A percentile compares a stretch with the other conserved stretches of the same genome.
Conservation (phyloP, 2,888 invertebrate genomes). For the Stenodema calcarata region DNA sequence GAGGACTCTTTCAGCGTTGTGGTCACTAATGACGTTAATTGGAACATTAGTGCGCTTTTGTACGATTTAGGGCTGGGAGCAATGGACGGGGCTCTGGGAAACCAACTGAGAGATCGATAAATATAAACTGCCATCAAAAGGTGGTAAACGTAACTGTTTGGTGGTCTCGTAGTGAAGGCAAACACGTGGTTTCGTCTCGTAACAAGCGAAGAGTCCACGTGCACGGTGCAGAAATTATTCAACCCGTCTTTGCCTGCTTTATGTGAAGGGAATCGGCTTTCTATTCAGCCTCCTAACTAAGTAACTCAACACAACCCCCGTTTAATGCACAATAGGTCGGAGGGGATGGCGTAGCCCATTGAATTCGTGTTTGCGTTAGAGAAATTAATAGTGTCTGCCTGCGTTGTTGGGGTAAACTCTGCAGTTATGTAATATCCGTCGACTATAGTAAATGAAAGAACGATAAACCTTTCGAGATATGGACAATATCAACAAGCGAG, state of each 20-base stretch:
- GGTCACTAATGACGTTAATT: slow-evolving; percentile 37
- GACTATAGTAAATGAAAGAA: not conserved
- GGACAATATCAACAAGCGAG: not conserved
- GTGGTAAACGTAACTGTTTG: not conserved
- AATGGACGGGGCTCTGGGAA: not conserved
- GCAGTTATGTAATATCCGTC: not conserved
- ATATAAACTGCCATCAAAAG: not conserved
- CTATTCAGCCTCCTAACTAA: not conserved
- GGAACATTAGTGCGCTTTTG: not conserved
- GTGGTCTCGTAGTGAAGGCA: not conserved
- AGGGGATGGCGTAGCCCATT: not conserved
- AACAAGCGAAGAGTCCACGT: not conserved
- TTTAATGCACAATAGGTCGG: not conserved
- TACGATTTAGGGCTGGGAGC: not conserved
- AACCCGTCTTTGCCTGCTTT: not conserved
- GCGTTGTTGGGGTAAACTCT: not conserved
- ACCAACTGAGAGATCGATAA: not conserved
- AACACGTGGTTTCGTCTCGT: not conserved
- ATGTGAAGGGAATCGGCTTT: not conserved
- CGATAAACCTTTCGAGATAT: not conserved
- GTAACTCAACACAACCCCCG: not conserved
- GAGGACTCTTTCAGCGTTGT: not conserved
- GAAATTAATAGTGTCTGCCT: not conserved
- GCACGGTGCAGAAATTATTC: not conserved
- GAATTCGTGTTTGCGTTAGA: not conserved